phyloP scores from a whole-genome alignment of 2,797 vertebrate genomes.

The Onychomys torridus region DNA sequence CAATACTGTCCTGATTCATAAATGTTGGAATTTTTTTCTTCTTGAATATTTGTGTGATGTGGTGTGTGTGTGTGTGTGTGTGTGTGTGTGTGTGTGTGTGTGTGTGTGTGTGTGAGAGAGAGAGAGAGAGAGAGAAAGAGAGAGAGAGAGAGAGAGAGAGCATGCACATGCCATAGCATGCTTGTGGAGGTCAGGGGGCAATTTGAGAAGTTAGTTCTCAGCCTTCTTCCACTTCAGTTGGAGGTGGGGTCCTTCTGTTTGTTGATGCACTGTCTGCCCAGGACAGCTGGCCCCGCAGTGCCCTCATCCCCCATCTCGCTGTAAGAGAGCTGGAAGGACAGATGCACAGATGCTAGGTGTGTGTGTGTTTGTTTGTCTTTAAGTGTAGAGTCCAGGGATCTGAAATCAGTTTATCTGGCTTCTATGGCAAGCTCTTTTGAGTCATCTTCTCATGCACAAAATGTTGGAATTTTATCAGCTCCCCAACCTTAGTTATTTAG shows the following conservation, averaged over 20 bases:
- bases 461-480: neutral
- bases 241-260: neutral
- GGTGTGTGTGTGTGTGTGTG: neutral
- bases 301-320: neutral
- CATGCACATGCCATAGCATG: neutral
- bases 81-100: neutral
- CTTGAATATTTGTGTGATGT: neutral
- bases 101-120: neutral
- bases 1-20: constrained; percentile 25
- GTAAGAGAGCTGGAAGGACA: neutral
- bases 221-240: neutral
- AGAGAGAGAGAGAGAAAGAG: neutral
- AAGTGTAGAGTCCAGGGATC: neutral
- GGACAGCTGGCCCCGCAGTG: neutral
- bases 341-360: neutral
- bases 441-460: neutral
- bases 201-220: neutral
- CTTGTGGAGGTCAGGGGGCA: neutral
- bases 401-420: neutral
- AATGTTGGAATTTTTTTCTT: neutral
- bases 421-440: neutral
- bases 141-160: neutral
- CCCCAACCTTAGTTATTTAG: neutral
- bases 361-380: neutral
- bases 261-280: neutral